These are phyloP conservation scores for Calidris pugnax DNA, from an alignment of 2,113 vertebrate genomes.

Conservation along the genomic window DNA sequence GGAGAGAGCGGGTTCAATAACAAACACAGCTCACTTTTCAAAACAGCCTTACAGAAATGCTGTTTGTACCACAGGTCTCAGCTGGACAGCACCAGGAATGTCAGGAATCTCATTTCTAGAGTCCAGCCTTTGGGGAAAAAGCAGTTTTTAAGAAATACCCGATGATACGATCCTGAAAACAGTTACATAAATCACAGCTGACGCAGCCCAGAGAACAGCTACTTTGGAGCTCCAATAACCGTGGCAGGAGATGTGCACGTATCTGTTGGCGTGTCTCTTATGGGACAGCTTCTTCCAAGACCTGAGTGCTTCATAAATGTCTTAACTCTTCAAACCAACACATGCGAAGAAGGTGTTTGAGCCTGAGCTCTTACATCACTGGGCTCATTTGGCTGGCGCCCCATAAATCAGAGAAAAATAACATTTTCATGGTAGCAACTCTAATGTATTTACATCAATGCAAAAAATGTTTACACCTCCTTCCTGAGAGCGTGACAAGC, in stretches of 20 bases:
- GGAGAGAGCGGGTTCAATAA: not conserved
- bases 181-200: not conserved
- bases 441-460: not conserved
- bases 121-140: not conserved
- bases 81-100: constrained; percentile 38
- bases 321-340: not conserved
- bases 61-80: constrained; percentile 22
- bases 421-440: not conserved
- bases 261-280: not conserved
- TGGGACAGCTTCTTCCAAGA: not conserved
- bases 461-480: not conserved
- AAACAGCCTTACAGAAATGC: constrained; percentile 29
- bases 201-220: not conserved
- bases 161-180: not conserved
- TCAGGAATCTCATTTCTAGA: constrained; percentile 41
- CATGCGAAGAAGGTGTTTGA: not conserved
- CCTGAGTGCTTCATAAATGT: not conserved
- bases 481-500: not conserved
- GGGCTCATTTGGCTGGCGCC: not conserved
- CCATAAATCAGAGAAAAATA: not conserved
- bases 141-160: not conserved
- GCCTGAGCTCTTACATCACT: not conserved
- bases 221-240: not conserved
- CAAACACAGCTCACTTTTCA: not conserved
- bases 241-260: not conserved